A percentile compares a stretch with the other conserved stretches of the same genome.
Evolutionary conservation across 2,888 invertebrate species (phyloP).

Genomic region (Nesidiocoris tenuis): DNA sequence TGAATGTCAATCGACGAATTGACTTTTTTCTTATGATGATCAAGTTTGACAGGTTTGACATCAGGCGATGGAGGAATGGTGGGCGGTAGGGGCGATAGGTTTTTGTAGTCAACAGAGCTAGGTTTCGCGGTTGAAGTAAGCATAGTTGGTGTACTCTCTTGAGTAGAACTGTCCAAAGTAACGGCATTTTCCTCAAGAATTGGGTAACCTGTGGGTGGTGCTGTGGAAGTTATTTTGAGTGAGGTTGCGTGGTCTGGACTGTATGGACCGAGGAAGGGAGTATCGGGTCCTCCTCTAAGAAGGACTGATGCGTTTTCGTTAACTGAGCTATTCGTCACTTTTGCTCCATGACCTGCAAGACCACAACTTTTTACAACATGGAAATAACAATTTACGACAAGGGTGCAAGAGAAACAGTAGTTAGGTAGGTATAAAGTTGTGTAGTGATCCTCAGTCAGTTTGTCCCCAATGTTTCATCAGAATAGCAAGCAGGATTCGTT

Average conservation of each 20-base stretch:
- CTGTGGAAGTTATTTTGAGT: background rate
- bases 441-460: too few species aligned
- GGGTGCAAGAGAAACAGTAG: background rate
- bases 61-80: background rate
- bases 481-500: too few species aligned
- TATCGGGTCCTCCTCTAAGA: conserved; percentile 27
- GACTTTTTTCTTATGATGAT: background rate
- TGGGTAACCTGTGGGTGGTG: background rate
- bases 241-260: conserved; percentile 54
- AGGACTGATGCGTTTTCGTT: conserved; percentile 35
- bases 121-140: background rate
- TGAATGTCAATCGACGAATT: background rate
- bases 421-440: too few species aligned
- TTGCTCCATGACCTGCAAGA: conserved; percentile 44
- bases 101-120: background rate
- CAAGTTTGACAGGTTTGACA: background rate
- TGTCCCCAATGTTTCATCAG: too few species aligned
- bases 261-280: conserved; percentile 56
- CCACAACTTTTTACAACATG: conserved; percentile 40
- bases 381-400: background rate
- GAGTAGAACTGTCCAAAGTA: background rate
- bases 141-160: background rate
- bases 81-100: background rate
- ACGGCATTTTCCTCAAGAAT: conserved; percentile 1
- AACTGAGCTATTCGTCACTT: conserved; percentile 39